These are phyloP conservation scores for Cordilura impudica DNA, from an alignment of 2,888 invertebrate species.

Conservation along the genomic window DNA sequence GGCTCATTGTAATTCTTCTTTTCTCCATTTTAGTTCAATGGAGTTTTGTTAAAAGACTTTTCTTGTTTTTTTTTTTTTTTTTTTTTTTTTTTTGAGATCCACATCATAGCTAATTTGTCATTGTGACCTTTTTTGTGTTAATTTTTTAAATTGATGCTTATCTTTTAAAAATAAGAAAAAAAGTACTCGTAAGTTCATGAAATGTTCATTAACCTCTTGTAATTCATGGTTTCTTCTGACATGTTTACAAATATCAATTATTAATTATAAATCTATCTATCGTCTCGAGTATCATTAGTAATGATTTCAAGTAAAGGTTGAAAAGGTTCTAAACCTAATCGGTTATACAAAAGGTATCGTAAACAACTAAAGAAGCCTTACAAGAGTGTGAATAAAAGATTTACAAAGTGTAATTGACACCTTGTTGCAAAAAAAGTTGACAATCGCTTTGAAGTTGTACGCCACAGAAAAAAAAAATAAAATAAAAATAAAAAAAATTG, in stretches of 20 bases:
- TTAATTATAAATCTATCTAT: slow-evolving; percentile 1
- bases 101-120: slow-evolving; percentile 31
- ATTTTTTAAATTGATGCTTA: not conserved
- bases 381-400: slow-evolving; percentile 35
- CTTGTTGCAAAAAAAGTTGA: not conserved
- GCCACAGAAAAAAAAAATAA: too few relatives aligned
- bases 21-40: slow-evolving; percentile 18
- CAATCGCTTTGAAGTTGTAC: not conserved
- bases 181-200: not conserved
- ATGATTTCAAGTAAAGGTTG: slow-evolving; percentile 23
- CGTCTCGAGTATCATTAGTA: slow-evolving; percentile 26
- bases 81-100: not conserved
- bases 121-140: not conserved
- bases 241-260: not conserved
- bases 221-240: not conserved
- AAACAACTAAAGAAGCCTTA: slow-evolving; percentile 44
- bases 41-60: slow-evolving; percentile 8
- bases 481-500: too few relatives aligned
- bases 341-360: not conserved
- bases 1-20: not conserved
- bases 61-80: not conserved
- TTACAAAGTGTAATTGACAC: slow-evolving; percentile 26
- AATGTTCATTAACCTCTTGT: slow-evolving; percentile 23
- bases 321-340: slow-evolving; percentile 22
- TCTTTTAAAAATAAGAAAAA: not conserved